Percentiles rank a stretch among this genome's conserved stretches.
Evolutionary conservation across 2,113 vertebrate genomes (phyloP).

Genomic region (Jaculus jaculus): DNA sequence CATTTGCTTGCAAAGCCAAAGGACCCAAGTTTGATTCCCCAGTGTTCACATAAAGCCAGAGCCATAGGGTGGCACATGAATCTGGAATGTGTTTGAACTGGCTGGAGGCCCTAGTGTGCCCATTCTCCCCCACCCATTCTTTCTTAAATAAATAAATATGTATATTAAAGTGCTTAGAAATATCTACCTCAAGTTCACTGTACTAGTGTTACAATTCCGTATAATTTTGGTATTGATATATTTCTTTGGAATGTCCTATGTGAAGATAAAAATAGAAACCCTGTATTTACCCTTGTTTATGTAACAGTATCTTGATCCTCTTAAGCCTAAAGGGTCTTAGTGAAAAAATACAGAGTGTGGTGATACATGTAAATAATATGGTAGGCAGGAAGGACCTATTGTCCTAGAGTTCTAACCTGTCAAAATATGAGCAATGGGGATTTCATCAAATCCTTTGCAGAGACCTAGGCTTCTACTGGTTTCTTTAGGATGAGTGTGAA

Average conservation of each 20-base stretch:
- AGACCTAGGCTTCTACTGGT: not conserved
- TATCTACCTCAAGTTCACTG: not conserved
- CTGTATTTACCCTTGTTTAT: not conserved
- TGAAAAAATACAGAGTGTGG: not conserved
- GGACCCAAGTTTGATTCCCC: not conserved
- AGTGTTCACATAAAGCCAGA: too few species aligned
- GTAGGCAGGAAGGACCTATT: not conserved
- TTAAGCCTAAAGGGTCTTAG: not conserved
- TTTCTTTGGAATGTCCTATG: not conserved
- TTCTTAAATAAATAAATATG: too few species aligned
- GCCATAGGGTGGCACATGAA: too few species aligned
- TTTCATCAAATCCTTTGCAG: slow-evolving; percentile 45
- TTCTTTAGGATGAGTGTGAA: slow-evolving; percentile 32
- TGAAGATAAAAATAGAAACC: not conserved
- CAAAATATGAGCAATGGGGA: slow-evolving; percentile 29
- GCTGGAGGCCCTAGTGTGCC: too few species aligned
- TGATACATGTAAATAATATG: not conserved
- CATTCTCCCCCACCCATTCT: too few species aligned
- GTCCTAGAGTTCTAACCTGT: slow-evolving; percentile 1
- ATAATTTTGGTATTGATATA: not conserved
- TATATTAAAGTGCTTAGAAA: not conserved
- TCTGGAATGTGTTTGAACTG: too few species aligned
- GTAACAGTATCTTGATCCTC: not conserved
- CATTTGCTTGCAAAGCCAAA: too few species aligned
- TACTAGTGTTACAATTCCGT: not conserved